Evolutionary conservation across 2,113 vertebrate species (phyloP), one percentile per base, ranked within the genome.

Genomic region (Neolamprologus modestus): DNA sequence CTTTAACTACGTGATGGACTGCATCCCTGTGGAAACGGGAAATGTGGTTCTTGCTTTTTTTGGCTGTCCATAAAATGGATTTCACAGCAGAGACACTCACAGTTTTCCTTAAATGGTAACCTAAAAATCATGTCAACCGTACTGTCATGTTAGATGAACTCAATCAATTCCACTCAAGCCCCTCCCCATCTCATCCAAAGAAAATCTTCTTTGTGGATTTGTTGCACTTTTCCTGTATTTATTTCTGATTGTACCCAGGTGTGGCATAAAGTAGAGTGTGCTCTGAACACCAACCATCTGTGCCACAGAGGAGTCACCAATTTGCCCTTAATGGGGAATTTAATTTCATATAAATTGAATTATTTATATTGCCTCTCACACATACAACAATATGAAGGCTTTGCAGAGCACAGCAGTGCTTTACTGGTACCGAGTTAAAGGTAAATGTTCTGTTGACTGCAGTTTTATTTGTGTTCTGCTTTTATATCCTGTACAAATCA

Each of bases 311-410:
- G 80, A 91, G 57, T 83, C 82, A 89, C 68, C 28, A 68, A 63
- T 78, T 85, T 16, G 10, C 84, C 71, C 68, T 83, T 54, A 90
- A 88, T 89, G 85, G 80, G 63, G 90, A 96, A 93, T 96, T 95
- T 92, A 47, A 92, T 90, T 91, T 92, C 5, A 82, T 84, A 91
- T 88, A 84, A 91, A 94, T 90, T 93, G 50, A 79, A 92, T 94
- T 90, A 95, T 95, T 94, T 94, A 92, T 94, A 92, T 87, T 84
- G 85, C 86, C 83, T 91, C 47, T 94, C 90, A 94, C 79, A 82
- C 90, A 93, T 91, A 90, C 81, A 91, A 92, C 92, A 91, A 92
- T 94, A 89, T 81, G 54, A 80, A 87, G 86, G 79, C 26, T 26
- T 82, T 80, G 88, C 84, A 87, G 50, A 68, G 28, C 82, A 79